Evolutionary conservation across 2,797 vertebrate genomes (phyloP), one percentile per base, ranked within the genome.

Genomic region (Xiphophorus birchmanni): DNA sequence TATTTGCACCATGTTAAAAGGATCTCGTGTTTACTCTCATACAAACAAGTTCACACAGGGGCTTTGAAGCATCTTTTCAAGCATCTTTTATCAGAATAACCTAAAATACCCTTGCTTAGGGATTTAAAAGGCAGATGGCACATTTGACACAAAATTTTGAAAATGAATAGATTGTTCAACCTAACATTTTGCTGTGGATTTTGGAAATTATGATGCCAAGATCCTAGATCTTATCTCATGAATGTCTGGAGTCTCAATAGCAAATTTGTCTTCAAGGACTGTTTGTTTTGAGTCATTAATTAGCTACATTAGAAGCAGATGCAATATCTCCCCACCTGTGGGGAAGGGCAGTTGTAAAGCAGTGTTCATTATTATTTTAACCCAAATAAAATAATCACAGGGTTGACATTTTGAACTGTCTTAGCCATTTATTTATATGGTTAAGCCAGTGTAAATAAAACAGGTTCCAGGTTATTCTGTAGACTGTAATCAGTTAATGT

Each of bases 81-180:
- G 73, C 40, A 26, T 85, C 65, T 63, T 82, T 84, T 74, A 80
- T 67, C 40, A 84, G 58, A 69, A 81, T 71, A 74, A 84, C 85
- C 37, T 58, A 74, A 74, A 37, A 65, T 10, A 60, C 47, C 13
- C 47, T 58, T 75, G 60, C 75, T 90, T 77, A 76, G 18, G 29
- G 77, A 60, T 73, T 44, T 45, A 50, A 40, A 82, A 67, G 86
- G 45, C 74, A 87, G 81, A 73, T 86, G 58, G 80, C 44, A 42
- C 52, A 54, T 26, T 80, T 80, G 79, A 91, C 71, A 72, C 13
- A 60, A 44, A 11, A 54, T 47, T 47, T 69, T 67, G 35, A 23
- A 52, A 52, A 52, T 40, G 10, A 44, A 26, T 71, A 8, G 32
- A 65, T 65, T 69, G 65, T 69, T 7, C 37, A 69, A 9, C 37